Base-by-base conservation (phyloP, 1,140 invertebrate species). In the Gryllus bimaculatus region DNA sequence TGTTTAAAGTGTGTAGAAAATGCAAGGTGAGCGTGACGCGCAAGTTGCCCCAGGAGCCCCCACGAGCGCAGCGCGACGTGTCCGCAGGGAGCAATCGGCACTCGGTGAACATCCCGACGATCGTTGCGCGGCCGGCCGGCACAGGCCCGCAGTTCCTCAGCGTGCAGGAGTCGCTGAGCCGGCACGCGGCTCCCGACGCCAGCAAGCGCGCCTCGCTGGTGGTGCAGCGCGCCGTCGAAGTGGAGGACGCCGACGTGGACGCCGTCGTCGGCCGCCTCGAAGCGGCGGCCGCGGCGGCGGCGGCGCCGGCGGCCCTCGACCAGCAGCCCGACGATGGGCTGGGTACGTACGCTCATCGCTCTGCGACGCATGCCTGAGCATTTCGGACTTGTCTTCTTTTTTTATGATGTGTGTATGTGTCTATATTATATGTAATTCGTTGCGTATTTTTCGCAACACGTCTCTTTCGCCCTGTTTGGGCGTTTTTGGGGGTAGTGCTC, bases 141-240 rank as follows among this genome's bases (percentile, higher is more conserved):
- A 66, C 54, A 66, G 54, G 54, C 10, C 54, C 54, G 54, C 47
- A 75, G 20, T 75, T 47, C 74, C 74, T 26, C 20, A 75, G 74
- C 74, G 74, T 75, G 20, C 74, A 75, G 7, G 74, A 75, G 20
- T 26, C 20, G 10, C 74, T 75, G 20, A 75, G n/a, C 74, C 74
- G 74, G 13, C 74, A 47, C n/a, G 74, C 74, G 2, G 47, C 20
- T 10, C 20, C 20, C 10, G 74, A 75, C 74, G 74, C 47, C 12
- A 75, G 47, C 74, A 75, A 75, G n/a, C 74, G 74, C 10, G 20
- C 47, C 12, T 75, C 74, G 20, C 74, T 75, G 10, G 74, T 75
- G 12, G 47, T 75, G 74, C 74, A 75, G 74, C 74, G 74, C 74
- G 74, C 74, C 47, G 47, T 75, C 74, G 74, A 75, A 13, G 47